These are phyloP conservation scores for Stomatorhinus ivindoensis DNA, from an alignment of 2,113 vertebrate genomes.

Conservation along the genomic window DNA sequence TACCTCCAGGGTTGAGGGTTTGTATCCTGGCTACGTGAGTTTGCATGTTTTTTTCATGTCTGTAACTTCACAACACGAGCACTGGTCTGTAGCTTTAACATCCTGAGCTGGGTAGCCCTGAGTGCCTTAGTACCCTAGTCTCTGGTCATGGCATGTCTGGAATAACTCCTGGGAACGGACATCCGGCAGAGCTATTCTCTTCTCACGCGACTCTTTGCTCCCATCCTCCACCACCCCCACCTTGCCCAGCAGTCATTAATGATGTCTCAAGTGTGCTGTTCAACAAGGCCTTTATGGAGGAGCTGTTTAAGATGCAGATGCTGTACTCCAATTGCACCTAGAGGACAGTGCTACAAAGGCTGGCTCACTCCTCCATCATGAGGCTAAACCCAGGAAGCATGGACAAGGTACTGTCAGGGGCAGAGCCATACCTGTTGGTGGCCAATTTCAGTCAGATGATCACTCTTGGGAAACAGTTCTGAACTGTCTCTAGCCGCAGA, in stretches of 20 bases:
- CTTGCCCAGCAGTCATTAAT: slow-evolving; percentile 76
- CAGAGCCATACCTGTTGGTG: not conserved
- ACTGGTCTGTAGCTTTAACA: not conserved
- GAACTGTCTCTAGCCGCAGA: not conserved
- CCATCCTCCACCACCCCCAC: not conserved
- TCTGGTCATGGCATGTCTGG: not conserved
- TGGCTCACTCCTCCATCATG: slow-evolving; percentile 96
- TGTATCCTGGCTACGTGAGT: not conserved
- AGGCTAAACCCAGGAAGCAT: slow-evolving; percentile 97
- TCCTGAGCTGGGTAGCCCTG: not conserved
- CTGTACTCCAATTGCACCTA: slow-evolving; percentile 93
- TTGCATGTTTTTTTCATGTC: not conserved
- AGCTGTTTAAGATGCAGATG: slow-evolving; percentile 93
- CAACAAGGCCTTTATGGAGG: slow-evolving; percentile 90
- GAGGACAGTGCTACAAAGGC: slow-evolving; percentile 82
- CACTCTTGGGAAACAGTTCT: not conserved
- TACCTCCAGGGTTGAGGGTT: not conserved
- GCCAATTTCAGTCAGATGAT: not conserved
- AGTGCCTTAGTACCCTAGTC: not conserved
- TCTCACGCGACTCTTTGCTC: not conserved
- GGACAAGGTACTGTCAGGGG: slow-evolving; percentile 75
- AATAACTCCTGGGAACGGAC: not conserved
- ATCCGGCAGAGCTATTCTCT: not conserved
- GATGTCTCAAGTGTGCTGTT: slow-evolving; percentile 98
- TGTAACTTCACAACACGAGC: not conserved